Conservation (phyloP, 2,113 vertebrate genomes). For the Coreoperca whiteheadi region DNA sequence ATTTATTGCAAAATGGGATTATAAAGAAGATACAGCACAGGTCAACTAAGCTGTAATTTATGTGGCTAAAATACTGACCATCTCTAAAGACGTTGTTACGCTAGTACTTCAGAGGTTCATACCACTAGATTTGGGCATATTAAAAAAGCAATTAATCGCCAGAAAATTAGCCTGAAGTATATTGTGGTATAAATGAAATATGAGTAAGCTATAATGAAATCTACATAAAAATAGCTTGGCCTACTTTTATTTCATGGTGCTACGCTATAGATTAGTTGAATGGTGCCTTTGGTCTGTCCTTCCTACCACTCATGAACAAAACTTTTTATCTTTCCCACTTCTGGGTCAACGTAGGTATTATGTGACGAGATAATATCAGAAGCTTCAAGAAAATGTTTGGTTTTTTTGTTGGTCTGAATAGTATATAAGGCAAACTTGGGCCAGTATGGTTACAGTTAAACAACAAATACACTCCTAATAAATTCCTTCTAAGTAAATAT, state of each 20-base stretch:
- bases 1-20: slow-evolving; percentile 66
- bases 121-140: slow-evolving; percentile 43
- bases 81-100: slow-evolving; percentile 26
- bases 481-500: neutral
- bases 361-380: neutral
- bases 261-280: slow-evolving; percentile 1
- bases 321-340: slow-evolving; percentile 3
- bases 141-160: slow-evolving; percentile 52
- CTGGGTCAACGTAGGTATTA: neutral
- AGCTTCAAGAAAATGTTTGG: neutral
- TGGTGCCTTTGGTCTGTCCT: slow-evolving; percentile 15
- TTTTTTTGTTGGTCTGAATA: neutral
- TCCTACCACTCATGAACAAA: slow-evolving; percentile 3
- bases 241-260: slow-evolving; percentile 47
- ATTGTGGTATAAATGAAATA: slow-evolving; percentile 61
- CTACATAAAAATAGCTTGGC: slow-evolving; percentile 62
- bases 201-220: slow-evolving; percentile 58
- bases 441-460: neutral
- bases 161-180: slow-evolving; percentile 45
- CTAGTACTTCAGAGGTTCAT: slow-evolving; percentile 13
- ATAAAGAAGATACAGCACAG: slow-evolving; percentile 51
- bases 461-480: neutral
- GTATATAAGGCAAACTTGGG: neutral
- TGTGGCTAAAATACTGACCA: slow-evolving; percentile 46
- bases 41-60: slow-evolving; percentile 55